phyloP scores from a whole-genome alignment of 2,888 invertebrate genomes.

The Eupithecia inturbata region DNA sequence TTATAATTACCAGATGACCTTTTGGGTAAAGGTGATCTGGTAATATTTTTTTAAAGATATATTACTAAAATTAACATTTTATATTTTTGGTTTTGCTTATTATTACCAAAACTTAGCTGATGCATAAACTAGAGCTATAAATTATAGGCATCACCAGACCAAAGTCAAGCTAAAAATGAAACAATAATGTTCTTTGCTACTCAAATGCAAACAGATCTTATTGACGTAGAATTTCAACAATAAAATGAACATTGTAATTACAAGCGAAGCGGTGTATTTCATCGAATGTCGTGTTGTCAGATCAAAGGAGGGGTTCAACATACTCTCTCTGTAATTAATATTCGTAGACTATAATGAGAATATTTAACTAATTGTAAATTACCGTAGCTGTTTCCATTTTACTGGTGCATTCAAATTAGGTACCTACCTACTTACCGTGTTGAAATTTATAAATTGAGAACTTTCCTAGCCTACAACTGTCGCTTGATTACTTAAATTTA shows the following conservation, averaged over 20 bases:
- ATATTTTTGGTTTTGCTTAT: not conserved
- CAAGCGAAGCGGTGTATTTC: conserved; percentile 10
- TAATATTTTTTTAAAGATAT: no score
- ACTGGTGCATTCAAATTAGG: not conserved
- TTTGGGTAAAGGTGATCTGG: not conserved
- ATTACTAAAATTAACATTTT: not conserved
- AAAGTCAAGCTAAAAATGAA: not conserved
- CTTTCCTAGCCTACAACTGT: no score
- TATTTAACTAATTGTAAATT: conserved; percentile 24
- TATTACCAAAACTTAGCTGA: not conserved
- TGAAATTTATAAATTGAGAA: not conserved
- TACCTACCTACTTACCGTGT: not conserved
- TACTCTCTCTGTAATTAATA: conserved; percentile 31
- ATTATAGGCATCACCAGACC: not conserved
- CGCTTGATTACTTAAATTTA: not conserved
- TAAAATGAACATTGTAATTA: conserved; percentile 4
- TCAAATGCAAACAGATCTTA: not conserved
- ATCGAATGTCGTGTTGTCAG: conserved; percentile 24
- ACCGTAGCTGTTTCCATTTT: conserved; percentile 25
- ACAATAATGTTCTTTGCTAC: not conserved
- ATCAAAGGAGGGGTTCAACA: conserved; percentile 24
- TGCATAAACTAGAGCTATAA: not conserved
- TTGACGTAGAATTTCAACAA: not conserved
- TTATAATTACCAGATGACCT: not conserved
- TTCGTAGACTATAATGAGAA: conserved; percentile 29